Base-by-base conservation (phyloP, 2,888 invertebrate genomes). In the Sepioteuthis lessoniana region DNA sequence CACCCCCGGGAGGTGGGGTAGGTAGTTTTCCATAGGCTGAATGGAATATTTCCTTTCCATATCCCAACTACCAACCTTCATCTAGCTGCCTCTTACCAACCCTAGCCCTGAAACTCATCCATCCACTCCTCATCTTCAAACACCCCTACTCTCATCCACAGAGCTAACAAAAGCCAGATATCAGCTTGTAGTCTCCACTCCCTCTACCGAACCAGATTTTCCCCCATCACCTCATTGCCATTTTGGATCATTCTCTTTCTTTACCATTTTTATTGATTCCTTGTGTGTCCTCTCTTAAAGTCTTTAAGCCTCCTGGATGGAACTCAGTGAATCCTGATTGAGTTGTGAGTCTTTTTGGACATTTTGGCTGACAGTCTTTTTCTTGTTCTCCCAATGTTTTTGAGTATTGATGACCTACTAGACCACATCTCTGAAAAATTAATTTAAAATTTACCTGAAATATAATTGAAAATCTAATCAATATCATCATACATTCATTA, bases 11-110 rank as follows among this genome's bases (percentile, higher is more conserved):
- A n/a, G n/a, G n/a, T 76, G n/a, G n/a, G 76, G n/a, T 76, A 76
- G n/a, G 76, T 76, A 76, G 76, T 76, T 76, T 76, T 76, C 76
- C 76, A 76, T 76, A n/a, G 76, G 76, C 19, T 76, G 76, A 76
- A 76, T 76, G 76, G 76, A 76, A 76, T 76, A 76, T 76, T 76
- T 76, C 76, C 76, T 76, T 76, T 76, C 76, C n/a, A 76, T 76
- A 76, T 76, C n/a, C 76, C 76, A 35, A 76, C n/a, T 76, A n/a
- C 35, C 76, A 76, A 76, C n/a, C n/a, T 76, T 31, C 60, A 60
- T 25, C 76, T 19, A n/a, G 13, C n/a, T n/a, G 0, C 0, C 76
- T 16, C 13, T n/a, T n/a, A n/a, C 76, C 76, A 76, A 76, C n/a
- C 76, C 76, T 19, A 35, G 0, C 76, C 13, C n/a, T 76, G n/a